A percentile compares a stretch with the other conserved stretches of the same genome.
phyloP scores from a whole-genome alignment of 1,140 invertebrate species.

The Drosophila bocqueti region DNA sequence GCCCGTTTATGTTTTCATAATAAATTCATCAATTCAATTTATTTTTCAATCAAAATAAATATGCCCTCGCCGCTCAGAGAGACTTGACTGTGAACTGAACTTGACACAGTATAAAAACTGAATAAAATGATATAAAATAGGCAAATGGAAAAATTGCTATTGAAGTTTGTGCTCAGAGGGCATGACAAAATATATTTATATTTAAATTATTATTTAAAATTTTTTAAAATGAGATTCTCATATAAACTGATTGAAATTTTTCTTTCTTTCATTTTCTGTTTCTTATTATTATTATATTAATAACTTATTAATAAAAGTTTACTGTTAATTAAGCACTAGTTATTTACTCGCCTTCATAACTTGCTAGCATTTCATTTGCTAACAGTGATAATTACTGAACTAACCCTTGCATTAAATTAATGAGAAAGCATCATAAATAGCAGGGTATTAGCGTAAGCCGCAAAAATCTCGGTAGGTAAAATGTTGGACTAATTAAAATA shows the following conservation, averaged over 20 bases:
- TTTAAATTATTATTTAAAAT: not conserved
- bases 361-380: not conserved
- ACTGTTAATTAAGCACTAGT: not conserved
- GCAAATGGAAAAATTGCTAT: not conserved
- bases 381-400: not conserved
- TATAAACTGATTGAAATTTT: not conserved
- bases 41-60: constrained; percentile 85
- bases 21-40: constrained; percentile 85
- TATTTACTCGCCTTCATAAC: not conserved
- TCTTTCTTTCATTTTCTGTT: not conserved
- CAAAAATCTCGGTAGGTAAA: constrained; percentile 46
- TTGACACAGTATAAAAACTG: constrained; percentile 35
- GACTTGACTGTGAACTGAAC: constrained; percentile 34
- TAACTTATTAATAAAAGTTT: too few species aligned
- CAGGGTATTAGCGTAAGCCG: constrained; percentile 23
- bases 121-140: constrained; percentile 21
- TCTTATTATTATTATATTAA: not conserved
- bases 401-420: constrained; percentile 1
- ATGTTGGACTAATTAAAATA: constrained; percentile 73
- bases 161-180: not conserved
- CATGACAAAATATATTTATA: not conserved
- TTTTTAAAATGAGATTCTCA: not conserved
- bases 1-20: constrained; percentile 79
- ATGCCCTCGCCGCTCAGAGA: constrained; percentile 20
- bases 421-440: constrained; percentile 2